phyloP scores from a whole-genome alignment of 1,140 invertebrate genomes.

The Rhizoglyphus robini region DNA sequence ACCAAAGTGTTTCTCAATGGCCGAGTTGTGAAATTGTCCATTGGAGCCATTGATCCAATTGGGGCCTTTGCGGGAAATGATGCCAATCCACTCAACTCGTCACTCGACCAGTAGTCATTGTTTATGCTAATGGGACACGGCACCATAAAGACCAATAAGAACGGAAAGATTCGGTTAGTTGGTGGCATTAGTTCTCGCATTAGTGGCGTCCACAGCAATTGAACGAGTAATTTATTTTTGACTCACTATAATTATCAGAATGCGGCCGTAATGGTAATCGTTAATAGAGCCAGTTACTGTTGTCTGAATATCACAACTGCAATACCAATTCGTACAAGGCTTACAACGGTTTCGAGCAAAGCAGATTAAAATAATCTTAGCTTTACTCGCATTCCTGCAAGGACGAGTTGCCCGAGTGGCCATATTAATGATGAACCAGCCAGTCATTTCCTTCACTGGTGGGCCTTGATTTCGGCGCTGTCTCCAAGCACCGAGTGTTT shows the following conservation, averaged over 20 bases:
- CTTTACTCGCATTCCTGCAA: not conserved
- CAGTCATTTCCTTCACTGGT: not conserved
- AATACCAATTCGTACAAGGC: no score
- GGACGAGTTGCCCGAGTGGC: no score
- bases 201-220: not conserved
- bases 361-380: constrained; percentile 11
- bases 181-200: not conserved
- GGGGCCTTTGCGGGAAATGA: no score
- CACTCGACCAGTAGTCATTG: no score
- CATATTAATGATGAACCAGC: not conserved
- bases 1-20: no score
- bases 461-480: not conserved
- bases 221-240: constrained; percentile 12
- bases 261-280: not conserved
- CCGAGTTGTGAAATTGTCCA: no score
- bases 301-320: no score
- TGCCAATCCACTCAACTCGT: no score
- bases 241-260: constrained; percentile 7
- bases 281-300: not conserved
- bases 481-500: not conserved
- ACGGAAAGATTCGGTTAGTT: not conserved
- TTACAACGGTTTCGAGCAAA: no score
- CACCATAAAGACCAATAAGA: not conserved
- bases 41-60: no score
- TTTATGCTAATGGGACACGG: constrained; percentile 8